These are phyloP conservation scores for Elysia crispata DNA, from an alignment of 2,888 invertebrate genomes.

Conservation along the genomic window DNA sequence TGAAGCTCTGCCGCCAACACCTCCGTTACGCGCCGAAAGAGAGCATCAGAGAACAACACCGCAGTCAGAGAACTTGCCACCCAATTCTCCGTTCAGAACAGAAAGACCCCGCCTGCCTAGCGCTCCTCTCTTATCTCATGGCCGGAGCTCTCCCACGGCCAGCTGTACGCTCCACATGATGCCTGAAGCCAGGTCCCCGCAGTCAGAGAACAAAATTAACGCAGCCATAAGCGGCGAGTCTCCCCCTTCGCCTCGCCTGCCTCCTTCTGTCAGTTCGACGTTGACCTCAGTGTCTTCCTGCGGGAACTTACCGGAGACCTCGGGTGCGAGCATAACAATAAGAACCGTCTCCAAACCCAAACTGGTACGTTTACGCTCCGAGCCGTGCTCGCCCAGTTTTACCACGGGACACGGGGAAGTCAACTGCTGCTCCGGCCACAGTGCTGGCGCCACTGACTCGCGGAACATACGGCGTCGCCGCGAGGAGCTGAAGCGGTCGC, in stretches of 20 bases:
- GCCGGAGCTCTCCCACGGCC: slow-evolving; percentile 12
- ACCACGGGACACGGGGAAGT: not conserved
- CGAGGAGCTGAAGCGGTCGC: slow-evolving; percentile 43
- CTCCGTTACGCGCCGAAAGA: slow-evolving; percentile 32
- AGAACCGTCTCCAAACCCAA: slow-evolving; percentile 41
- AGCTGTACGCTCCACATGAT: not conserved
- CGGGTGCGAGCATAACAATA: slow-evolving; percentile 23
- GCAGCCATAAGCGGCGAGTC: not conserved
- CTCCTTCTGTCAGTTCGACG: slow-evolving; percentile 20
- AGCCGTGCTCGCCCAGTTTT: slow-evolving; percentile 32
- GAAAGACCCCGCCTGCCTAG: slow-evolving; percentile 19
- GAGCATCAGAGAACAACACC: slow-evolving; percentile 35
- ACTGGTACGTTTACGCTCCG: slow-evolving; percentile 43
- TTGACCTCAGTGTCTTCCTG: not conserved
- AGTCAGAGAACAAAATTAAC: not conserved
- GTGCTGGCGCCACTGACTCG: not conserved
- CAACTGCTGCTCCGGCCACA: not conserved
- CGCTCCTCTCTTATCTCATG: slow-evolving; percentile 19
- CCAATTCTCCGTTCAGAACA: slow-evolving; percentile 35
- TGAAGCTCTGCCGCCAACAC: slow-evolving; percentile 31
- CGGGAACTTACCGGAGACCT: not conserved
- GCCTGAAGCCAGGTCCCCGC: not conserved
- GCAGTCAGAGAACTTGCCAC: slow-evolving; percentile 36
- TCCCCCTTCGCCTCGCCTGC: not conserved
- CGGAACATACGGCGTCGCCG: slow-evolving; percentile 29